Evolutionary conservation across 1,140 invertebrate species (phyloP), one percentile per base, ranked within the genome.

Genomic region (Rhynchophorus ferrugineus): DNA sequence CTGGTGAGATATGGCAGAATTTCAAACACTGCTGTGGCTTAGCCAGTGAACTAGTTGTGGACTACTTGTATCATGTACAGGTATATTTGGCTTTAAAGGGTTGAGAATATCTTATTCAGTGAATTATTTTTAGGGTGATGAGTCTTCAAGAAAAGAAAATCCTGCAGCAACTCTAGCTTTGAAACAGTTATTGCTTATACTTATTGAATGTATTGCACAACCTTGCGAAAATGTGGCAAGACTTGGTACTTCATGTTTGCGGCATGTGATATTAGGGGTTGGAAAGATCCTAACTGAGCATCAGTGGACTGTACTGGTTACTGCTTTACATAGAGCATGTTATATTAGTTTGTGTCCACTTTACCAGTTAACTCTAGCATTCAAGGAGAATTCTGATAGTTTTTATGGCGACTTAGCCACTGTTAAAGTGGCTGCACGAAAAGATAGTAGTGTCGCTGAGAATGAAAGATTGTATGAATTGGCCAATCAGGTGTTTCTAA

Each of bases 21-120:
- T 95, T 94, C 62, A 95, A 94, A 65, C 91, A 95, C 62, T 94
- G 88, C 62, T 92, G 88, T 66, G 91, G 92, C 9, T 81, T 92
- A 61, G 86, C 87, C 18, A 90, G 89, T 3, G 91, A 95, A 65
- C 73, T 94, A 20, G 81, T 94, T n/a, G 91, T 95, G 0, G 83
- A 91, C 65, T 91, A 89, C 61, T 66, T 89, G 20, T 72, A 71
- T 8, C 72, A 77, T 47, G 66, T 84, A 20, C 75, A 80, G 65
- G 76, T 78, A 75, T 61, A 57, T 21, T 11, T 9, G 3, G 11
- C 17, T 6, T 6, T 29, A 29, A 6, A 29, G 11, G 24, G n/a
- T n/a, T n/a, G n/a, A n/a, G n/a, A n/a, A n/a, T n/a, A n/a, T n/a
- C n/a, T n/a, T n/a, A n/a, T n/a, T n/a, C n/a, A n/a, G n/a, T n/a